These are phyloP conservation scores for Harpagoxenus sublaevis DNA, from an alignment of 2,888 invertebrate species.

Conservation along the genomic window DNA sequence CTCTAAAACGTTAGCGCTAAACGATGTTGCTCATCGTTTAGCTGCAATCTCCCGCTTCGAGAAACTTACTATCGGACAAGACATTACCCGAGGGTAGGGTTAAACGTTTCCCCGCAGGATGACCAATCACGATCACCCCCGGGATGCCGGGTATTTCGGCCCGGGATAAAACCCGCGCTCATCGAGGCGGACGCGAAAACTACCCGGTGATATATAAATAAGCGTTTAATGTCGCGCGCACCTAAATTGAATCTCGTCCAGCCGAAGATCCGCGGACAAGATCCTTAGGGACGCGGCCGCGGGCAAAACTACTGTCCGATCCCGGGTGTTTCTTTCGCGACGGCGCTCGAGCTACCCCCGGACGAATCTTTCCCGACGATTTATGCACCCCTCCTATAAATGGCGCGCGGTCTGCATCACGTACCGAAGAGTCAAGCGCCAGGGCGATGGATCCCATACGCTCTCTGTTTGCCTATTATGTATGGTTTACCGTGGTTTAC, in stretches of 20 bases:
- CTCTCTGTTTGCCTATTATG: conserved; percentile 82
- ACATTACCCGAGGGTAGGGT: not conserved
- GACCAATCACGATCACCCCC: conserved; percentile 8
- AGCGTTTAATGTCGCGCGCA: conserved; percentile 79
- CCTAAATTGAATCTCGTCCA: conserved; percentile 83
- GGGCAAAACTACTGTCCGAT: conserved; percentile 75
- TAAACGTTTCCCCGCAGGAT: conserved; percentile 18
- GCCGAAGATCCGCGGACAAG: conserved; percentile 77
- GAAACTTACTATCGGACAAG: conserved; percentile 18
- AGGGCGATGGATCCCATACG: conserved; percentile 80
- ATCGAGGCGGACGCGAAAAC: conserved; percentile 67
- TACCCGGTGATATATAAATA: conserved; percentile 73
- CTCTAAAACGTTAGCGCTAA: not conserved
- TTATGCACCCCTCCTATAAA: conserved; percentile 68
- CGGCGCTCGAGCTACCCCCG: not conserved
- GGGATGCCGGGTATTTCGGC: not conserved
- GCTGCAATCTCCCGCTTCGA: not conserved
- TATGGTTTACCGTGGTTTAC: conserved; percentile 81
- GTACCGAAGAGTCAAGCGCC: conserved; percentile 73
- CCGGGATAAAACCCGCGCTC: not conserved
- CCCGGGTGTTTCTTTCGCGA: not conserved
- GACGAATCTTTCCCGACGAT: conserved; percentile 73
- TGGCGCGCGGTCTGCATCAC: conserved; percentile 73
- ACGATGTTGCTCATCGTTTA: conserved; percentile 11
- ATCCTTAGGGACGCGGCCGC: conserved; percentile 69